These are phyloP conservation scores for Coilia nasus DNA, from an alignment of 2,797 vertebrate species.

Conservation along the genomic window DNA sequence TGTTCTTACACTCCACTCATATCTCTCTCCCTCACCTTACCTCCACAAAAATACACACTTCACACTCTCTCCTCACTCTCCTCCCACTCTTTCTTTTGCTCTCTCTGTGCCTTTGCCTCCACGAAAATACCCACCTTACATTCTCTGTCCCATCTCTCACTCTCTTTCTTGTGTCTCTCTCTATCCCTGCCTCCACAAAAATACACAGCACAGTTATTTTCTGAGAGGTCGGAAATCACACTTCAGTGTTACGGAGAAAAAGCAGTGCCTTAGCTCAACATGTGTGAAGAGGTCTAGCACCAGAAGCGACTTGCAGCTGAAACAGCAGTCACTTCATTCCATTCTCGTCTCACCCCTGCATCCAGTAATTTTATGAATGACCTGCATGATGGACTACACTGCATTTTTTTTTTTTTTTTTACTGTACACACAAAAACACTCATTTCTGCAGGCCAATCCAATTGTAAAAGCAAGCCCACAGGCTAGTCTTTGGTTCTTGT, in stretches of 20 bases:
- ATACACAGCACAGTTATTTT: constrained; percentile 56
- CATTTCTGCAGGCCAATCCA: background rate
- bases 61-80: background rate
- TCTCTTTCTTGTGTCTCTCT: constrained; percentile 34
- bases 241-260: constrained; percentile 43
- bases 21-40: background rate
- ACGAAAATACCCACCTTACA: too few relatives aligned
- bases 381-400: background rate
- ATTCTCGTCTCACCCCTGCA: background rate
- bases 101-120: too few relatives aligned
- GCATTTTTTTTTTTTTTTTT: too few relatives aligned
- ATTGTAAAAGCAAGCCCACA: background rate
- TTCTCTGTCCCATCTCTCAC: constrained; percentile 6
- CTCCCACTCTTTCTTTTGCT: constrained; percentile 36
- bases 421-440: background rate
- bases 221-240: constrained; percentile 48
- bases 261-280: constrained; percentile 35
- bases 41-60: constrained; percentile 17
- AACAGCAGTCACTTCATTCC: background rate
- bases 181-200: background rate
- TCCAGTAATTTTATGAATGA: background rate
- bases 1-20: background rate
- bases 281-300: constrained; percentile 9
- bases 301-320: background rate
- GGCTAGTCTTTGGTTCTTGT: background rate